These are phyloP conservation scores for Entomyzon cyanotis DNA, from an alignment of 2,113 vertebrate species.

Conservation along the genomic window DNA sequence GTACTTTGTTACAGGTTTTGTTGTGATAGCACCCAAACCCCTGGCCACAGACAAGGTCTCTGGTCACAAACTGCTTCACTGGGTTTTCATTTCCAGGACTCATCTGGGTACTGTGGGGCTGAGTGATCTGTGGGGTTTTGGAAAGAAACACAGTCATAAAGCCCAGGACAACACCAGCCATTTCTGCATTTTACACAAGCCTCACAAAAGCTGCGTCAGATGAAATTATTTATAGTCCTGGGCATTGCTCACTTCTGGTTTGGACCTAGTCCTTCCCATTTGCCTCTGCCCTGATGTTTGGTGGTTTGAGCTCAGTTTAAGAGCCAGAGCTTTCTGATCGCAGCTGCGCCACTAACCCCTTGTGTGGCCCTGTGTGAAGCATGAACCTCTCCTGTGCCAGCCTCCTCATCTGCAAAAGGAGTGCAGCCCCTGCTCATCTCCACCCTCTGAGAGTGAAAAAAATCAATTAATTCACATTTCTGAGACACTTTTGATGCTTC, in stretches of 20 bases:
- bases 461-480: neutral
- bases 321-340: neutral
- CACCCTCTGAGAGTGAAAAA: neutral
- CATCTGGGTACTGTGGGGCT: neutral
- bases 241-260: neutral
- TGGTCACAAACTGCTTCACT: neutral
- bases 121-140: neutral
- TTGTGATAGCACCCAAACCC: neutral
- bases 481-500: neutral
- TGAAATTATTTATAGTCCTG: constrained; percentile 15
- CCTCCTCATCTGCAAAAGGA: neutral
- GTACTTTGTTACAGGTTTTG: neutral
- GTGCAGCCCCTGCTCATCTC: neutral
- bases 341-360: neutral
- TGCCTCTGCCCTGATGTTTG: neutral
- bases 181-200: neutral
- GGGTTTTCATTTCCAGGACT: constrained; percentile 4
- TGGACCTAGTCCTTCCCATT: neutral
- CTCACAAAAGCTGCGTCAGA: neutral
- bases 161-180: neutral
- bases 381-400: neutral
- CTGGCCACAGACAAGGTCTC: neutral
- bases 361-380: neutral
- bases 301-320: neutral
- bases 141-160: neutral